Evolutionary conservation across 2,797 vertebrate genomes (phyloP).

Genomic region (Miichthys miiuy): DNA sequence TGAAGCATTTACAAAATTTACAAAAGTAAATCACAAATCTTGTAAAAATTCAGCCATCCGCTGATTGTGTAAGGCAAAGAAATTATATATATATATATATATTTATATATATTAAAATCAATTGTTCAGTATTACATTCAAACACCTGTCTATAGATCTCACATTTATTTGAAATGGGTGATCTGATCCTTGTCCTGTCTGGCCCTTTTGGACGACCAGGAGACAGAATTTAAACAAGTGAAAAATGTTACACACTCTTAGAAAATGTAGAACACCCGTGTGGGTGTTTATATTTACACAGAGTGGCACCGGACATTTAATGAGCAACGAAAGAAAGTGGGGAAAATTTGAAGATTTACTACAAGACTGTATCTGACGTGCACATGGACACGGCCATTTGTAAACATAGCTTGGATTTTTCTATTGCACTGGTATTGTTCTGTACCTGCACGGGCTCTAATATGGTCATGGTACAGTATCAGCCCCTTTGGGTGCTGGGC

Average conservation of each 20-base stretch:
- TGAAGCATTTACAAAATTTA: constrained; percentile 87
- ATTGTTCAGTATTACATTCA: constrained; percentile 84
- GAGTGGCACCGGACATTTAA: constrained; percentile 69
- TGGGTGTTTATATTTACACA: constrained; percentile 64
- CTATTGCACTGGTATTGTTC: constrained; percentile 65
- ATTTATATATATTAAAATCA: constrained; percentile 75
- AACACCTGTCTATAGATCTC: constrained; percentile 77
- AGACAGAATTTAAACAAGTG: constrained; percentile 55
- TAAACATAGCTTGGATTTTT: constrained; percentile 65
- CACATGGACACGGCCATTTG: constrained; percentile 48
- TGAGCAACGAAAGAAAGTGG: constrained; percentile 30
- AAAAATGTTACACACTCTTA: constrained; percentile 59
- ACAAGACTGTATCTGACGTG: constrained; percentile 40
- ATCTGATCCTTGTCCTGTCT: constrained; percentile 54
- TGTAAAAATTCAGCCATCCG: constrained; percentile 81
- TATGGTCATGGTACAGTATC: constrained; percentile 19
- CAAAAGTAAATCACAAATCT: constrained; percentile 83
- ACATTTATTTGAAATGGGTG: constrained; percentile 57
- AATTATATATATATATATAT: constrained; percentile 61
- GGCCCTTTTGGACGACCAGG: constrained; percentile 46
- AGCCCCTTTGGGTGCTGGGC: constrained; percentile 11
- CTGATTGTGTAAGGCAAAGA: constrained; percentile 84
- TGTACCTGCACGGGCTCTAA: constrained; percentile 59
- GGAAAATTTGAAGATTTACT: constrained; percentile 33
- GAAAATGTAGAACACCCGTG: constrained; percentile 46